Percentiles rank a stretch among this genome's conserved stretches.
Evolutionary conservation across 2,113 vertebrate species (phyloP).

Genomic region (Corydoras maculifer): DNA sequence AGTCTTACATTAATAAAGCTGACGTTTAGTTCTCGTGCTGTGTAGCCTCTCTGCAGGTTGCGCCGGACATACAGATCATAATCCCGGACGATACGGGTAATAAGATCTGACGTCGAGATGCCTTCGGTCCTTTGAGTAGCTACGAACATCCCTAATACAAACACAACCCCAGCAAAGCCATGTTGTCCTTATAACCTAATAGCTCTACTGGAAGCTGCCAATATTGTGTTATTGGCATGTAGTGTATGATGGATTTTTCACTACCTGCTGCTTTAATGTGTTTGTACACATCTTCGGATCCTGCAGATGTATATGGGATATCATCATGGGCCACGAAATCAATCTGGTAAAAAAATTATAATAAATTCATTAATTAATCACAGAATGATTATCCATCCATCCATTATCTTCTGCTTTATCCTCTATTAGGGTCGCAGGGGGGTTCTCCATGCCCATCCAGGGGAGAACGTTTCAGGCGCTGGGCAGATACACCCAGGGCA

Average conservation of each 20-base stretch:
- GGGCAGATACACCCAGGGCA: no score
- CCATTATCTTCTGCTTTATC: no score
- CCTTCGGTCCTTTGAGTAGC: slow-evolving; percentile 94
- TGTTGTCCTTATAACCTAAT: background rate
- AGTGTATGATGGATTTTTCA: slow-evolving; percentile 14
- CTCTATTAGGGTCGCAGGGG: no score
- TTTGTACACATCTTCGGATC: slow-evolving; percentile 97
- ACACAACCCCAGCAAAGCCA: background rate
- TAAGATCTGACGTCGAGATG: slow-evolving; percentile 95
- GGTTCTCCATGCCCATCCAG: no score
- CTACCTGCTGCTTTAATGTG: slow-evolving; percentile 97
- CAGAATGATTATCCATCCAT: no score
- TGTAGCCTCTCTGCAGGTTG: slow-evolving; percentile 95
- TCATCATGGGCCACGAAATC: slow-evolving; percentile 98
- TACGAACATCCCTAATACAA: slow-evolving; percentile 86
- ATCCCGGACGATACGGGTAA: slow-evolving; percentile 92
- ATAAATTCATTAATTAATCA: no score
- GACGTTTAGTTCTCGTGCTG: slow-evolving; percentile 94
- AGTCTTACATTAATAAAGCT: slow-evolving; percentile 90
- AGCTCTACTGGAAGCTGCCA: background rate
- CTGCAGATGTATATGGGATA: slow-evolving; percentile 97
- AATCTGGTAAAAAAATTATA: slow-evolving; percentile 66
- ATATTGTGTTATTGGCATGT: background rate
- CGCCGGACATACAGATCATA: slow-evolving; percentile 93
- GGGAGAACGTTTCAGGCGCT: no score